These are phyloP conservation scores for Axea sp. DNA, from an alignment of 2,888 invertebrate species.

Conservation along the genomic window DNA sequence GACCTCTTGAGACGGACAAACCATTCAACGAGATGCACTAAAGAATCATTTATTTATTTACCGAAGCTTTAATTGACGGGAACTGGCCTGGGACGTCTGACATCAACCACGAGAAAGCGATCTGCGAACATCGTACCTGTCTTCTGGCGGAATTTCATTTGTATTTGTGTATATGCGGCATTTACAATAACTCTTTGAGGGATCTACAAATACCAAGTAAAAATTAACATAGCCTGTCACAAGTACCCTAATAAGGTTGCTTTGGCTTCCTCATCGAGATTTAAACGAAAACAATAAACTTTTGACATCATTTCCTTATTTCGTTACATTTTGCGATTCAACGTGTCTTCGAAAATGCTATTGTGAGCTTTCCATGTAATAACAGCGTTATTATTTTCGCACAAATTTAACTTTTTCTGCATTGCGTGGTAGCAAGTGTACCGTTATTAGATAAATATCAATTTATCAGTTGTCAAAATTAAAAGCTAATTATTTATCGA, in stretches of 20 bases:
- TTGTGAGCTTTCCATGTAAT: too few species aligned
- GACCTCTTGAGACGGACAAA: constrained; percentile 77
- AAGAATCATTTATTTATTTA: constrained; percentile 75
- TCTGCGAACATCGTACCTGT: constrained; percentile 46
- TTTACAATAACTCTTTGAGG: constrained; percentile 57
- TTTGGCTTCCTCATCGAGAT: constrained; percentile 5
- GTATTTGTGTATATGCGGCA: constrained; percentile 45
- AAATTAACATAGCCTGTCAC: constrained; percentile 54
- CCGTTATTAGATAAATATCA: too few species aligned
- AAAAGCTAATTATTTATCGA: too few species aligned
- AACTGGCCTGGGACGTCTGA: constrained; percentile 67
- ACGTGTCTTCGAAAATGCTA: too few species aligned
- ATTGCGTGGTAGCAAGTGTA: too few species aligned
- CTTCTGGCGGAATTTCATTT: constrained; percentile 44
- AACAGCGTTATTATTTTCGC: too few species aligned
- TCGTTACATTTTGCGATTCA: background rate
- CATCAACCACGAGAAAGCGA: constrained; percentile 38
- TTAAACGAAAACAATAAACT: constrained; percentile 15
- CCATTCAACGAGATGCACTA: constrained; percentile 68
- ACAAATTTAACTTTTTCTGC: too few species aligned
- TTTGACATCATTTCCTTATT: constrained; percentile 17
- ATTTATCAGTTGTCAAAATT: too few species aligned
- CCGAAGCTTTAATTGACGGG: constrained; percentile 75
- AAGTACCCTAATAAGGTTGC: constrained; percentile 41
- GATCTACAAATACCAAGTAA: constrained; percentile 28